Percentiles rank a stretch among this genome's conserved stretches.
Evolutionary conservation across 2,113 vertebrate species (phyloP).

Genomic region (Equus przewalskii): DNA sequence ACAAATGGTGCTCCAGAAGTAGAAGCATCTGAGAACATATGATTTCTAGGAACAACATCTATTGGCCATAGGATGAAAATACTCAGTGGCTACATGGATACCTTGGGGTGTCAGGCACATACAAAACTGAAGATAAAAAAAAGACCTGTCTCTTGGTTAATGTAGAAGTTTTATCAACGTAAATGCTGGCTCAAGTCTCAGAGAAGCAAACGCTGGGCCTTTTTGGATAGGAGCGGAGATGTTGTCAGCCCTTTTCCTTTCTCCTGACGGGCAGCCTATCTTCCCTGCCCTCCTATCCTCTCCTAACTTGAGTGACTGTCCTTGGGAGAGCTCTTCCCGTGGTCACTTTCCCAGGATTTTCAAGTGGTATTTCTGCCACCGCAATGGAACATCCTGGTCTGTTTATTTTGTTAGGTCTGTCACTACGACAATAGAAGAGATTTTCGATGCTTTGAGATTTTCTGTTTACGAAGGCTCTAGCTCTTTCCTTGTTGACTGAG

Average conservation of each 20-base stretch:
- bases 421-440: slow-evolving; percentile 28
- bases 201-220: neutral
- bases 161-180: neutral
- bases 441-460: neutral
- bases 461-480: neutral
- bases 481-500: neutral
- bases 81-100: neutral
- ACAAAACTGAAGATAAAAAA: neutral
- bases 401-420: slow-evolving; percentile 61
- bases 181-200: neutral
- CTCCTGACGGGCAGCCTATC: neutral
- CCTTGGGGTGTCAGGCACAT: neutral
- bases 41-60: neutral
- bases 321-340: neutral
- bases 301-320: neutral
- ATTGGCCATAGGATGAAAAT: neutral
- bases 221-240: neutral
- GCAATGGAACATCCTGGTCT: neutral
- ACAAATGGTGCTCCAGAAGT: neutral
- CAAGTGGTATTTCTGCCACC: neutral
- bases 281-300: neutral
- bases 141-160: neutral
- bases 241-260: neutral
- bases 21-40: neutral
- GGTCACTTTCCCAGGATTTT: slow-evolving; percentile 53